Evolutionary conservation across 2,797 vertebrate genomes (phyloP).

Genomic region (Oreochromis grahami): DNA sequence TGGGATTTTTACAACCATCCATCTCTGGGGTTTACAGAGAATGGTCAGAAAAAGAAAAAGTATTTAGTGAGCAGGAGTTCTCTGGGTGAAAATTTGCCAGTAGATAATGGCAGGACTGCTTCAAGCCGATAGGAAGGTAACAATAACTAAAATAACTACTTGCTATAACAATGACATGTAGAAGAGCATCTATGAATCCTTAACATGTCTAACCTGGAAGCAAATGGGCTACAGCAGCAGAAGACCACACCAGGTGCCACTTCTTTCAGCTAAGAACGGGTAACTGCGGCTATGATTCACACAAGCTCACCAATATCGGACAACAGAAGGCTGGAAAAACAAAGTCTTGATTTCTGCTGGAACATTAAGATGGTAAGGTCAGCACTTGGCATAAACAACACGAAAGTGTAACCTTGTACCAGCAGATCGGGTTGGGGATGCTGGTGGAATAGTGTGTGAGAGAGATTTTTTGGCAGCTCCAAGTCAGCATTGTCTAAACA

Average conservation of each 20-base stretch:
- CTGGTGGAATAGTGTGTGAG: background rate
- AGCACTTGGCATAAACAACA: background rate
- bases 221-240: background rate
- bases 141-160: background rate
- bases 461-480: background rate
- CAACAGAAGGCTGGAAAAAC: background rate
- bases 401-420: background rate
- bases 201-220: background rate
- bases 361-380: background rate
- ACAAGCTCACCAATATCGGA: background rate
- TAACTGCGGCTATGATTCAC: rapidly evolving
- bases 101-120: background rate
- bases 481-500: background rate
- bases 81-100: background rate
- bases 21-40: background rate
- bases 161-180: background rate
- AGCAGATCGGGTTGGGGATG: background rate
- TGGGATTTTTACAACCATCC: background rate
- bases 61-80: background rate
- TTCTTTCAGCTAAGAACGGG: background rate
- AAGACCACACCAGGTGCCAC: background rate
- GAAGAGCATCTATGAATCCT: background rate
- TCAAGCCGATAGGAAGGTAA: background rate
- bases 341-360: background rate
- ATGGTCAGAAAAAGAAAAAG: background rate